A percentile compares a stretch with the other conserved stretches of the same genome.
Evolutionary conservation across 1,140 invertebrate species (phyloP).

Genomic region (Sycophaga agraensis): DNA sequence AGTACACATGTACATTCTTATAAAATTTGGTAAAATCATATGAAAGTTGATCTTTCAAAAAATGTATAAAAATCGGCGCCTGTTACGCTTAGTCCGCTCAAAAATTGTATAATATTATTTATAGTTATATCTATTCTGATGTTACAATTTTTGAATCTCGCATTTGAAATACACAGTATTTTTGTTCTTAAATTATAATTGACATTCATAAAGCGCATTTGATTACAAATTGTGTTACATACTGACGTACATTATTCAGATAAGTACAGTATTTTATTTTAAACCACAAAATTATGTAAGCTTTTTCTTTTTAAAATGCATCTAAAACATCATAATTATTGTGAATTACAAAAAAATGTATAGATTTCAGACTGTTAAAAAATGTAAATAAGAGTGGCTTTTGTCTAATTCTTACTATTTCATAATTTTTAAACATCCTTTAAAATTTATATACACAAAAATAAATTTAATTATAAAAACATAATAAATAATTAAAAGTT

Average conservation of each 20-base stretch:
- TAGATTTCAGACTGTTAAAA: conserved; percentile 13
- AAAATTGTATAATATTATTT: conserved; percentile 27
- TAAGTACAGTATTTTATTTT: conserved; percentile 21
- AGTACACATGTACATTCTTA: conserved; percentile 21
- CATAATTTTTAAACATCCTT: not conserved
- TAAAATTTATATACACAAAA: not conserved
- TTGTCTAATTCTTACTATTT: not conserved
- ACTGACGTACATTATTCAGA: conserved; percentile 10
- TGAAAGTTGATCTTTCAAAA: conserved; percentile 28
- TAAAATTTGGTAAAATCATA: conserved; percentile 37
- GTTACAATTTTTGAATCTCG: conserved; percentile 21
- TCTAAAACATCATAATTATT: not conserved
- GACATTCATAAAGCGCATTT: conserved; percentile 8
- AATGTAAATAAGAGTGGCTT: conserved; percentile 2
- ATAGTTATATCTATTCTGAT: conserved; percentile 21
- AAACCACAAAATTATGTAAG: conserved; percentile 7
- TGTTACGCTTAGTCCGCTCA: not conserved
- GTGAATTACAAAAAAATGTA: conserved; percentile 24
- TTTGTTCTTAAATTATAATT: conserved; percentile 4
- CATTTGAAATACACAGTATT: not conserved
- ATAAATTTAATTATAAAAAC: too few species aligned
- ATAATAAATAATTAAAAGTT: conserved; percentile 10
- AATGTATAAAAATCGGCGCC: conserved; percentile 19
- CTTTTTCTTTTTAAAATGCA: conserved; percentile 9
- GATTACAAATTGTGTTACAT: conserved; percentile 14